A percentile compares a stretch with the other conserved stretches of the same genome.
These are phyloP conservation scores for Zygothrica quintamaculata DNA, from an alignment of 2,888 invertebrate species.

Conservation along the genomic window DNA sequence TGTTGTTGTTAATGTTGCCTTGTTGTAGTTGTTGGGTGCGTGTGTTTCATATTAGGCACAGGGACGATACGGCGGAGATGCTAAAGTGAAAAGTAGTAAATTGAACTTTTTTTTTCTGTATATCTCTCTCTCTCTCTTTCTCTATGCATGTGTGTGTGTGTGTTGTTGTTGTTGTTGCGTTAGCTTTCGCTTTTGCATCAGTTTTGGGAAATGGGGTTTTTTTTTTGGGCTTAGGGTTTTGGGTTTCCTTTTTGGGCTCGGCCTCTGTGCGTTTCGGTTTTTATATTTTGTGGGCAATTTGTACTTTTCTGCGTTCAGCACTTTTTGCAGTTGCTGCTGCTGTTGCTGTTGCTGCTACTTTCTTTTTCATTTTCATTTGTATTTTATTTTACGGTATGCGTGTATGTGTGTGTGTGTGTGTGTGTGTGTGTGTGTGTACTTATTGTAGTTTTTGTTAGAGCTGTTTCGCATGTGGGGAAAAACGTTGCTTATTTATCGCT, in stretches of 20 bases:
- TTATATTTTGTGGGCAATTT: slow-evolving; percentile 80
- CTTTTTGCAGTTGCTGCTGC: slow-evolving; percentile 74
- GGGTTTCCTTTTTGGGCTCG: slow-evolving; percentile 32
- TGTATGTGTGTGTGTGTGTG: slow-evolving; percentile 20
- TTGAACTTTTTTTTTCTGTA: slow-evolving; percentile 71
- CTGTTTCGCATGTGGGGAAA: slow-evolving; percentile 38
- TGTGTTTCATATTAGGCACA: slow-evolving; percentile 53
- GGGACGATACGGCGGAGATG: slow-evolving; percentile 59
- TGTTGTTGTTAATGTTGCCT: slow-evolving; percentile 10
- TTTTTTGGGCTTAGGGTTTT: slow-evolving; percentile 22
- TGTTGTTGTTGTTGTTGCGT: slow-evolving; percentile 1
- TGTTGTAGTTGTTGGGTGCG: slow-evolving; percentile 48
- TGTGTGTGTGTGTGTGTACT: slow-evolving; percentile 38
- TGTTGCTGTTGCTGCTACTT: slow-evolving; percentile 32
- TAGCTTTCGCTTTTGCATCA: slow-evolving; percentile 41
- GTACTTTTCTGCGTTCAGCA: slow-evolving; percentile 81
- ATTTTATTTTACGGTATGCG: slow-evolving; percentile 67
- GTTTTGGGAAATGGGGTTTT: slow-evolving; percentile 3
- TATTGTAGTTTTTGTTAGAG: slow-evolving; percentile 61
- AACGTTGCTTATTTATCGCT: slow-evolving; percentile 75
- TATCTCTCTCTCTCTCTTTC: no score
- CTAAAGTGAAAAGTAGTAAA: slow-evolving; percentile 82
- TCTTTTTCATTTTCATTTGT: slow-evolving; percentile 78
- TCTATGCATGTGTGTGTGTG: no score
- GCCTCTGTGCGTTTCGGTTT: slow-evolving; percentile 42